These are phyloP conservation scores for Cylindroiulus punctatus DNA, from an alignment of 2,888 invertebrate species.

Conservation along the genomic window DNA sequence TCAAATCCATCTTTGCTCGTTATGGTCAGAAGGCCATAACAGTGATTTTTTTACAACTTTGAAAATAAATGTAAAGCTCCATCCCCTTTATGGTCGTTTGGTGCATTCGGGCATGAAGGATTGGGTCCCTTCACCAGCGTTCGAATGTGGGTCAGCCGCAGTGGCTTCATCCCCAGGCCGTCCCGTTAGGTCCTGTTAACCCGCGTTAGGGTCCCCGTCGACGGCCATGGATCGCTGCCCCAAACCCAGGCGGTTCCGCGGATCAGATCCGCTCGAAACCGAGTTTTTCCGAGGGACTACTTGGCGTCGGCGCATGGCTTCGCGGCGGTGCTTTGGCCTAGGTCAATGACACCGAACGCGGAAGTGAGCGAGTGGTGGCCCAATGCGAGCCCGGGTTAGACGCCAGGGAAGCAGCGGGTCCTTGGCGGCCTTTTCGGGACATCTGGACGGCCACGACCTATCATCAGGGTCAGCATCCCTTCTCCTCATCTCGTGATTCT, in stretches of 20 bases:
- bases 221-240: not conserved
- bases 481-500: not conserved
- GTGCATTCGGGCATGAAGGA: not conserved
- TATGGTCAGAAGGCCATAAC: no score
- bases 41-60: no score
- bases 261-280: not conserved
- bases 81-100: not conserved
- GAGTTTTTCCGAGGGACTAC: not conserved
- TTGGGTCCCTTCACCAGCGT: not conserved
- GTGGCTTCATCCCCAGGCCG: not conserved
- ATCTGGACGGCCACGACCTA: not conserved
- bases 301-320: not conserved
- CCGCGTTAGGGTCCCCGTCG: not conserved
- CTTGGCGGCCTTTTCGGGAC: not conserved
- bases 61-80: not conserved
- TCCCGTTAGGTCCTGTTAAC: not conserved
- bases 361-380: constrained; percentile 42
- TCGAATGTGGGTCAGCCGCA: constrained; percentile 12
- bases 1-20: no score
- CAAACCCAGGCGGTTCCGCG: not conserved
- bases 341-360: constrained; percentile 53
- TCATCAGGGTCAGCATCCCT: not conserved
- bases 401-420: constrained; percentile 8
- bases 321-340: constrained; percentile 11
- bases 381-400: constrained; percentile 44